Evolutionary conservation across 2,797 vertebrate genomes (phyloP), one percentile per base, ranked within the genome.

Genomic region (Psittacula echo): DNA sequence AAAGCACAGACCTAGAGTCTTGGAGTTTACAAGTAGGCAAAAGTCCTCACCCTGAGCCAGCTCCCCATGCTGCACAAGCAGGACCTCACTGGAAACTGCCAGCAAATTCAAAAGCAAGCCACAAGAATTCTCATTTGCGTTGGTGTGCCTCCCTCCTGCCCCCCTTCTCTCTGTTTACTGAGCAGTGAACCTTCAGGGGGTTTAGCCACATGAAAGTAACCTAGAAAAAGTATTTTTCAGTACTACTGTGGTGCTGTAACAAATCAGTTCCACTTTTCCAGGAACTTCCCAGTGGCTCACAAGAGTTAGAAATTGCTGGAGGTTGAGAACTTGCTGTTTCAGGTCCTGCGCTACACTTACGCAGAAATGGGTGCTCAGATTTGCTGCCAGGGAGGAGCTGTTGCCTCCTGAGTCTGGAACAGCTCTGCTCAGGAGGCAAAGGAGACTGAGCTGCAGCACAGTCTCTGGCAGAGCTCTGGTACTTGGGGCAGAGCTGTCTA

Each of bases 41-140:
- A 86, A 85, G 54, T 67, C 71, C 27, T 60, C 51, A n/a, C 22
- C 70, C 47, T 81, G 19, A 89, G 62, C 74, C 64, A 42, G 71
- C 56, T 94, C 60, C 73, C 54, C 20, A 1, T 42, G 6, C 74
- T 94, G 19, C 64, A 51, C 34, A 91, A 89, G 87, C 37, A 87
- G 81, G 64, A 87, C 74, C 60, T 86, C 80, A 29, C 54, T 82
- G 65, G 32, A 26, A 90, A 79, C 53, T 53, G 81, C 86, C 81
- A 92, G 72, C 61, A 87, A 77, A 89, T 85, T 85, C 17, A 18
- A 90, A 94, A 68, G 89, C 78, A 85, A 95, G 81, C 96, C 93
- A 71, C 96, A 97, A 90, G 72, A 97, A 96, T 95, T 94, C 89
- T 93, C 75, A 62, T 92, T 87, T 95, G 89, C 2, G 6, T 93